Base-by-base conservation (phyloP, 2,113 vertebrate genomes). In the Gopherus flavomarginatus region DNA sequence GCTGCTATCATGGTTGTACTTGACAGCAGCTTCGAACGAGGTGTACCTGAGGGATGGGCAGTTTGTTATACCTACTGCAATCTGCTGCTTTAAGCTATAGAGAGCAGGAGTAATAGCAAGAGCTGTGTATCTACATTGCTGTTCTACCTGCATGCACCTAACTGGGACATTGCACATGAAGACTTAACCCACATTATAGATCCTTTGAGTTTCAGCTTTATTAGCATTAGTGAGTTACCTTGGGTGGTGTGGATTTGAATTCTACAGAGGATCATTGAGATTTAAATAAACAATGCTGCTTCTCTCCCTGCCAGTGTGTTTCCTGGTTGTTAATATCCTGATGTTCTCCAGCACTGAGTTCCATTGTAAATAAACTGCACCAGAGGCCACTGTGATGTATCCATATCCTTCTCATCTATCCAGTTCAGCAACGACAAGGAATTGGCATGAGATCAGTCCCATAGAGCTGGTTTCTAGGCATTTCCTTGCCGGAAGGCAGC, bases 341-440 rank as follows among this genome's bases (percentile, higher is more conserved):
- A 53, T 88, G 21, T 97, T 93, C 94, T 94, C 95, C 97, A 97
- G 93, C 98, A 96, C 97, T 86, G 94, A 97, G 90, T 98, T 97
- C 94, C 94, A 83, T 98, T 98, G 98, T 98, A 98, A 98, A 98
- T 98, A 98, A 97, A 96, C 96, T 94, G 95, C 97, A 98, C 98
- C 98, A 98, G 98, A 98, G 97, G 98, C 97, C 98, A 98, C 98
- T 98, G 98, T 98, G 98, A 98, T 96, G 97, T 98, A 97, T 85
- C 97, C 97, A 97, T 97, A 90, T 97, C 96, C 95, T 97, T 94
- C 94, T 94, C 97, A 96, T 97, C 95, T 87, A 82, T 92, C 97
- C 92, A 80, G 86, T 94, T 92, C 95, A 47, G 95, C 97, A 93
- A 96, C 97, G 92, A 90, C 88, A 97, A 93, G 97, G 98, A 96